Conservation (phyloP, 2,113 vertebrate species). For the Hemicordylus capensis region DNA sequence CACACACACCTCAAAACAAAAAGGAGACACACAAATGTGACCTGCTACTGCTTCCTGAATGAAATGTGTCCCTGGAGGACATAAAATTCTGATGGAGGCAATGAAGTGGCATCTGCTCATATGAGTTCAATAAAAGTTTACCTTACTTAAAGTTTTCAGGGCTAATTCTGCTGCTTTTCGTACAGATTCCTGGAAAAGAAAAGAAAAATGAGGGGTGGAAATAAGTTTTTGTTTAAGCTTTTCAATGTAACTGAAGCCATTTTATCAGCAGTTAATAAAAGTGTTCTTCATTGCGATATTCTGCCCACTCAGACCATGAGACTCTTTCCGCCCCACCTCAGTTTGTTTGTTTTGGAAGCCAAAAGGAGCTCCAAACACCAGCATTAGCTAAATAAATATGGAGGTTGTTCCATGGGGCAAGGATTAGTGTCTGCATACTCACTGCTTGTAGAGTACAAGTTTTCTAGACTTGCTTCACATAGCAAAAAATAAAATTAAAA, state of each 20-base stretch:
- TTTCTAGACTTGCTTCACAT: not conserved
- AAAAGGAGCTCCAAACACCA: not conserved
- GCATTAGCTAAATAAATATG: not conserved
- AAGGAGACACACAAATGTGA: constrained; percentile 33
- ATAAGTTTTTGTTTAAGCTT: not conserved
- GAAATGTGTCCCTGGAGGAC: not conserved
- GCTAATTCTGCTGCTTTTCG: constrained; percentile 94
- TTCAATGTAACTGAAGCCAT: not conserved
- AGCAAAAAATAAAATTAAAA: not conserved
- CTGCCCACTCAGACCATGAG: no score
- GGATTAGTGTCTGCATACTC: not conserved
- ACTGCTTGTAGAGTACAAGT: not conserved
- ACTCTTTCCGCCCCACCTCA: not conserved
- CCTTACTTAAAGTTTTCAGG: constrained; percentile 97
- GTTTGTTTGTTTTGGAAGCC: not conserved
- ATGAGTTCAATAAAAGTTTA: constrained; percentile 54
- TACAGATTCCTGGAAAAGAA: constrained; percentile 89
- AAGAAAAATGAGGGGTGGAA: not conserved
- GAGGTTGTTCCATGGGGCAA: not conserved
- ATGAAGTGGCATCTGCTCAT: not conserved
- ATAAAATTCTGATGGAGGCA: not conserved
- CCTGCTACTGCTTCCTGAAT: not conserved
- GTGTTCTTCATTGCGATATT: not conserved
- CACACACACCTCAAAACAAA: constrained; percentile 86
- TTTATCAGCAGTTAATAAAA: not conserved